Conservation (phyloP, 2,113 vertebrate species). For the Heteronetta atricapilla region DNA sequence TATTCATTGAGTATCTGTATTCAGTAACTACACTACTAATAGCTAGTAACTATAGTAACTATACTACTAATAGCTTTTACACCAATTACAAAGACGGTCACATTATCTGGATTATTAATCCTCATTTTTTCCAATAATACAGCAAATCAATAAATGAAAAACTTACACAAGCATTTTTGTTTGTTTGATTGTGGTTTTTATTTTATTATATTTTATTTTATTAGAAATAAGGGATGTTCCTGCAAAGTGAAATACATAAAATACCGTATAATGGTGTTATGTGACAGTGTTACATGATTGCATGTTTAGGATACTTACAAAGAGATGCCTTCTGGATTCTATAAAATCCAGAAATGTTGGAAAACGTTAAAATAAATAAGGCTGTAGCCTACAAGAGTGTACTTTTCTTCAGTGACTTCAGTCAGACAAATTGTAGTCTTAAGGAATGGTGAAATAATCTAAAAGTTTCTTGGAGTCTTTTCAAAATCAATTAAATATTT, state of each 20-base stretch:
- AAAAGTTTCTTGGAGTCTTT: background rate
- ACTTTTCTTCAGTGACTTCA: background rate
- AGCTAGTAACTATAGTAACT: background rate
- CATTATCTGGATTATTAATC: background rate
- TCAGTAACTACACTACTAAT: background rate
- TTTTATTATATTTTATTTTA: background rate
- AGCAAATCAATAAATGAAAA: background rate
- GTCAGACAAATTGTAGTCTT: background rate
- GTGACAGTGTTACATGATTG: background rate
- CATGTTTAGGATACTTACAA: background rate
- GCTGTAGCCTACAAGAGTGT: background rate
- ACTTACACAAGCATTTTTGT: background rate
- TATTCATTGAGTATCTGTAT: background rate
- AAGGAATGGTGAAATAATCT: background rate
- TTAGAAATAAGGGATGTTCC: background rate
- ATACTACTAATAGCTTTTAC: background rate
- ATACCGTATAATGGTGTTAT: background rate
- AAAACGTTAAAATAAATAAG: background rate
- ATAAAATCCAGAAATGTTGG: background rate
- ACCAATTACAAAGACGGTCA: background rate
- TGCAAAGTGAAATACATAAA: background rate
- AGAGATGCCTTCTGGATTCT: background rate
- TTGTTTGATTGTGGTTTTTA: background rate
- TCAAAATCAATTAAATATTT: background rate
- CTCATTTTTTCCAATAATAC: background rate